Evolutionary conservation across 1,140 invertebrate species (phyloP).

Genomic region (Philotrypesis tridentata): DNA sequence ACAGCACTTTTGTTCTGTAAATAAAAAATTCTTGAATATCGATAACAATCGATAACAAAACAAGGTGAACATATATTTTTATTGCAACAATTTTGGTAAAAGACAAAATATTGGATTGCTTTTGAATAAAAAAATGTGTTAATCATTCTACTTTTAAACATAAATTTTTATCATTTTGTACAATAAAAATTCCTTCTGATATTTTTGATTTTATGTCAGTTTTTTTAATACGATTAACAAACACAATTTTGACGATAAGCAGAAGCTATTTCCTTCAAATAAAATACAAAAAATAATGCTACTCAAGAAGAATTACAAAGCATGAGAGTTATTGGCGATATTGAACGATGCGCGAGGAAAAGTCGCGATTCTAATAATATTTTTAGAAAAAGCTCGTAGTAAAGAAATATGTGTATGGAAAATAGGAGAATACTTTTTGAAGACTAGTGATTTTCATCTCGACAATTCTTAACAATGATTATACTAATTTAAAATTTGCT

Average conservation of each 20-base stretch:
- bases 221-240: too few relatives aligned
- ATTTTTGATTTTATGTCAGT: not conserved
- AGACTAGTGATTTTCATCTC: slow-evolving; percentile 57
- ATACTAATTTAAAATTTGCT: not conserved
- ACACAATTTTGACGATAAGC: not conserved
- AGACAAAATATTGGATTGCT: too few relatives aligned
- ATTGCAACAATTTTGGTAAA: too few relatives aligned
- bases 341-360: not conserved
- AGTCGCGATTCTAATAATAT: not conserved
- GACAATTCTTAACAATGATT: slow-evolving; percentile 38
- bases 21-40: too few relatives aligned
- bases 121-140: too few relatives aligned
- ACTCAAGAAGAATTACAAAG: not conserved
- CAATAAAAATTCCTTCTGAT: slow-evolving; percentile 4
- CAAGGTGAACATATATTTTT: too few relatives aligned
- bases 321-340: not conserved
- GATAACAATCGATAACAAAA: too few relatives aligned
- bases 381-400: slow-evolving; percentile 36
- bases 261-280: not conserved
- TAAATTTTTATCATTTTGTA: too few relatives aligned
- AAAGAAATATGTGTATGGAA: slow-evolving; percentile 46
- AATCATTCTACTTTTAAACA: too few relatives aligned
- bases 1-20: too few relatives aligned
- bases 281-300: not conserved
- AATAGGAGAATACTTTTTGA: slow-evolving; percentile 58